Evolutionary conservation across 2,797 vertebrate species (phyloP).

Genomic region (Micropoecilia bifurca): DNA sequence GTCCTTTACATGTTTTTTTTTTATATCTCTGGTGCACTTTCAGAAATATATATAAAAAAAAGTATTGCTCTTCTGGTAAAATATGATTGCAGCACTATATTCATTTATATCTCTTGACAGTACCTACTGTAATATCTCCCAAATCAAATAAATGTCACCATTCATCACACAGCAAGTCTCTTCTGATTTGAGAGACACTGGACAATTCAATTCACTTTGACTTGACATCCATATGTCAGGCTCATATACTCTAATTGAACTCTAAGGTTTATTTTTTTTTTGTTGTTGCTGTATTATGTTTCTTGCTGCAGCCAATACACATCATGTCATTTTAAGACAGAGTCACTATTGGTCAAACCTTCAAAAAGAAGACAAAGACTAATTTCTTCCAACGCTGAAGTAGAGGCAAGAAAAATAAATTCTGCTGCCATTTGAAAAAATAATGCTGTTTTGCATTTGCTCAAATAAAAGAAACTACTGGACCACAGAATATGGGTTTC

Average conservation of each 20-base stretch:
- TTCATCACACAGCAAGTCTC: constrained; percentile 72
- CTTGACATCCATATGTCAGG: constrained; percentile 72
- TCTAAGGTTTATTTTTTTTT: constrained; percentile 62
- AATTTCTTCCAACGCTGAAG: neutral
- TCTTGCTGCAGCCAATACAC: constrained; percentile 15
- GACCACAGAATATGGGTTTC: neutral
- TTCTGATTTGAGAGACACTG: constrained; percentile 65
- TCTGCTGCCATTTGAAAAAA: neutral
- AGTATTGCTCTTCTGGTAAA: constrained; percentile 65
- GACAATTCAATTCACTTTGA: constrained; percentile 70
- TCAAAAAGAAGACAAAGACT: constrained; percentile 4
- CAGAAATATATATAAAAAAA: constrained; percentile 29
- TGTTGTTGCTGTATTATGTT: constrained; percentile 44
- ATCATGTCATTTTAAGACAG: constrained; percentile 8
- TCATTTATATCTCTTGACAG: constrained; percentile 83
- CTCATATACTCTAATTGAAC: constrained; percentile 62
- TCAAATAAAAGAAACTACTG: constrained; percentile 4
- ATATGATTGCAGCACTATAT: constrained; percentile 74
- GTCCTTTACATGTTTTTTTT: constrained; percentile 33
- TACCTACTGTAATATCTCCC: constrained; percentile 76
- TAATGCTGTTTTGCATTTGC: neutral
- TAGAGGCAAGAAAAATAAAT: neutral
- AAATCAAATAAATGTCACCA: constrained; percentile 82
- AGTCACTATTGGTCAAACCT: constrained; percentile 4
- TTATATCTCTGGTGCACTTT: constrained; percentile 50